Evolutionary conservation across 2,113 vertebrate species (phyloP).

Genomic region (Halcyon malimbica): DNA sequence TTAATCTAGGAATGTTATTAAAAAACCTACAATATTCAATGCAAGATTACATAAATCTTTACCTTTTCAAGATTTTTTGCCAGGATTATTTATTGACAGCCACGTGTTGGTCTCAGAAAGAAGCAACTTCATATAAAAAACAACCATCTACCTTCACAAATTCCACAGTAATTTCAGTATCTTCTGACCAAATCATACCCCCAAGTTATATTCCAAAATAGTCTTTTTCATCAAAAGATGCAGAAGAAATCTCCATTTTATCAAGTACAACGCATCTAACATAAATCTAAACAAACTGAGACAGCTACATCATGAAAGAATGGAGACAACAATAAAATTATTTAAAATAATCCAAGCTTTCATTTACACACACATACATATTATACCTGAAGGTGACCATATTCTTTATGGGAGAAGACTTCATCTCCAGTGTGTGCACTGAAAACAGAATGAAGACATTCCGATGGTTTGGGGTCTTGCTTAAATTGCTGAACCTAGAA

Average conservation of each 20-base stretch:
- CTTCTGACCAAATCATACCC: not conserved
- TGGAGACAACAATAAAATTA: not conserved
- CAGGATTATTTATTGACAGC: not conserved
- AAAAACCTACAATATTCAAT: not conserved
- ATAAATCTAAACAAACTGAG: not conserved
- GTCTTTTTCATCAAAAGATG: not conserved
- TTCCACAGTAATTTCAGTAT: not conserved
- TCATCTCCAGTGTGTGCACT: constrained; percentile 89
- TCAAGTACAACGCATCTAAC: not conserved
- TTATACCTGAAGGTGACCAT: constrained; percentile 94
- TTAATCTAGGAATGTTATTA: not conserved
- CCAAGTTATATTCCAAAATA: not conserved
- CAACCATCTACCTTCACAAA: not conserved
- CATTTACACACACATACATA: not conserved
- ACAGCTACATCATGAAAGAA: not conserved
- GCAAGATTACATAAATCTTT: not conserved
- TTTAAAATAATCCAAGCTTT: not conserved
- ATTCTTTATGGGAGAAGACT: constrained; percentile 80
- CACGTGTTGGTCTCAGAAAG: not conserved
- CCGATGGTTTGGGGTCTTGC: constrained; percentile 91
- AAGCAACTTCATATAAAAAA: not conserved
- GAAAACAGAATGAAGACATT: constrained; percentile 93
- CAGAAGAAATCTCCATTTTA: not conserved
- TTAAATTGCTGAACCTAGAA: constrained; percentile 93
- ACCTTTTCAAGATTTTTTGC: not conserved